Base-by-base conservation (phyloP, 2,888 invertebrate genomes). In the Lysandra bellargus region DNA sequence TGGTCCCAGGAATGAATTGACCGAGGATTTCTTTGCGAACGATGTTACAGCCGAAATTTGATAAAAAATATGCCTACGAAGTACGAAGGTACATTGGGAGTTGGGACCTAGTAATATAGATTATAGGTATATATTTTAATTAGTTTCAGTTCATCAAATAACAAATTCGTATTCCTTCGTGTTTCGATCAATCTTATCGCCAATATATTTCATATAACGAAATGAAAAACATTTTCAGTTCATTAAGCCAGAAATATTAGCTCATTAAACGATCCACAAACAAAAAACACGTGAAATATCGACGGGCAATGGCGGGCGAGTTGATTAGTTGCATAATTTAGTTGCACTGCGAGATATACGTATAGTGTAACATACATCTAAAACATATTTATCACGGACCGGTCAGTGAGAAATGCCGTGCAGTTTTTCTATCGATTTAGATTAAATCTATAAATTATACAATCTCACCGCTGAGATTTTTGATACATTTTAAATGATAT, bases 141-240 rank as follows among this genome's bases (percentile, higher is more conserved):
- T 17, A 57, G 17, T 57, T 17, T 17, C 17, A 61, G n/a, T n/a
- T 61, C 23, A 61, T 61, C n/a, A 23, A 61, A 6, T 61, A 4
- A 17, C 57, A 57, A 57, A 61, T 64, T 23, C 61, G 14, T 33
- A 69, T 33, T 64, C 69, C 37, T 17, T 2, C 69, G 14, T 14
- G 69, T 14, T 37, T 33, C 14, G 4, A 69, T 69, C 4, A 69
- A 37, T 69, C 69, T 69, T 37, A 69, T 33, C 33, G 12, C 61
- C 23, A 6, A 61, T 69, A 33, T 12, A 69, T 37, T 37, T 69
- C 17, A 37, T 33, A 4, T 4, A 69, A 14, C 33, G 14, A 0
- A 69, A 69, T 33, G 69, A 69, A 69, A 69, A 69, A 69, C 33
- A 4, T 37, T 33, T 69, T 4, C 69, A 69, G 69, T 69, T 69